Percentiles rank a stretch among this genome's conserved stretches.
phyloP scores from a whole-genome alignment of 2,797 vertebrate species.

The Threskiornis aethiopicus region DNA sequence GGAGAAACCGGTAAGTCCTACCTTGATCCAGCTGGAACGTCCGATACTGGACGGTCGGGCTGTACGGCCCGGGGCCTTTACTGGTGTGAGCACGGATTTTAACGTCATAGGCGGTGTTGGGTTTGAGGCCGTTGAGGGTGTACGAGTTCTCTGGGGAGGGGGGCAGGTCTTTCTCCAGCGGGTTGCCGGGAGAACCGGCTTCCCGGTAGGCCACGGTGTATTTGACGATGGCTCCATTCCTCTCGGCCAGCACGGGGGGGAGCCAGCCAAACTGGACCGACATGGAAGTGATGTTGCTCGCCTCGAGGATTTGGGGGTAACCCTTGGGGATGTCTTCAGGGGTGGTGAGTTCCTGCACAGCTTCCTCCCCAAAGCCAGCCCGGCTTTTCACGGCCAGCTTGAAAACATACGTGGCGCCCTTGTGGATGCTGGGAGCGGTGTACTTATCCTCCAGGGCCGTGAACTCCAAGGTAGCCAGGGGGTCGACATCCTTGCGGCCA shows the following conservation, averaged over 20 bases:
- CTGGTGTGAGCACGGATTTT: constrained; percentile 98
- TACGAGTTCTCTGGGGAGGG: constrained; percentile 84
- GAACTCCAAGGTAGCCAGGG: constrained; percentile 91
- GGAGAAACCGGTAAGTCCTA: constrained; percentile 87
- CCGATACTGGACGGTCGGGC: constrained; percentile 95
- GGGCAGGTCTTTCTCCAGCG: constrained; percentile 85
- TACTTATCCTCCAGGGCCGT: constrained; percentile 83
- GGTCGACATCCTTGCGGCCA: constrained; percentile 86
- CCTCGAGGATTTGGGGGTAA: constrained; percentile 89
- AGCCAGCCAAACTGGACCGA: constrained; percentile 93
- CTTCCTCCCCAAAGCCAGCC: constrained; percentile 92
- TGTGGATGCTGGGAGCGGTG: constrained; percentile 83
- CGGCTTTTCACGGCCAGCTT: constrained; percentile 90
- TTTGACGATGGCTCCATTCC: constrained; percentile 90
- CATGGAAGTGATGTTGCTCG: constrained; percentile 86
- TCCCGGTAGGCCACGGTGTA: constrained; percentile 95
- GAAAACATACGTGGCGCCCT: constrained; percentile 93
- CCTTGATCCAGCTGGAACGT: constrained; percentile 94
- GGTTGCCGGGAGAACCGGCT: constrained; percentile 75
- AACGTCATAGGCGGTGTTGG: constrained; percentile 93
- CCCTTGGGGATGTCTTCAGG: constrained; percentile 90
- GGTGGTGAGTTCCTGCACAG: constrained; percentile 80
- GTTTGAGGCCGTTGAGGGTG: constrained; percentile 93
- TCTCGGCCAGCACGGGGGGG: constrained; percentile 91
- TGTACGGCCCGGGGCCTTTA: constrained; percentile 98